Conservation (phyloP, 2,797 vertebrate species). For the Microctenopoma lineatum region DNA sequence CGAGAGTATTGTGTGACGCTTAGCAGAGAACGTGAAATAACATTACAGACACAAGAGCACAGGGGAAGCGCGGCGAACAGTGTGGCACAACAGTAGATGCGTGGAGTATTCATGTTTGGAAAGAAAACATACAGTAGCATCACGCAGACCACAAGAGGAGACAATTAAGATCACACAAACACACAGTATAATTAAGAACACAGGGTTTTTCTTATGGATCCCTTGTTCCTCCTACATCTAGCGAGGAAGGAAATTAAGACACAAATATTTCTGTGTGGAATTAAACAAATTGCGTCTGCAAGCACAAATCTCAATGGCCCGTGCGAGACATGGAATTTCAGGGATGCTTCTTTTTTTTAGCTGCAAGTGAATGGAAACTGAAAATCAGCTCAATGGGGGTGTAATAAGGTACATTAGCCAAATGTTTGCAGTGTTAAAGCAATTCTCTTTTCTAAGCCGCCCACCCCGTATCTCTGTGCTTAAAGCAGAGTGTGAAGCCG, state of each 20-base stretch:
- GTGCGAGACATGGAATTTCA: conserved; percentile 67
- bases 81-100: conserved; percentile 19
- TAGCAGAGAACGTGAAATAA: conserved; percentile 55
- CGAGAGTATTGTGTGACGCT: conserved; percentile 63
- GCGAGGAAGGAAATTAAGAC: conserved; percentile 64
- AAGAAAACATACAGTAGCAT: conserved; percentile 29
- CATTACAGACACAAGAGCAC: conserved; percentile 43
- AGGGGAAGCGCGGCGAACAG: conserved; percentile 50
- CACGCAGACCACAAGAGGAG: conserved; percentile 21
- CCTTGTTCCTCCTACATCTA: conserved; percentile 51
- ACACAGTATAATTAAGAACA: conserved; percentile 68
- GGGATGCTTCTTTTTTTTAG: conserved; percentile 54
- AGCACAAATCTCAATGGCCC: conserved; percentile 76
- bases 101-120: conserved; percentile 38
- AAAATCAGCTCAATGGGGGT: conserved; percentile 72
- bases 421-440: conserved; percentile 70
- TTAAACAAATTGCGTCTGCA: conserved; percentile 69
- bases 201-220: conserved; percentile 55
- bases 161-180: conserved; percentile 48
- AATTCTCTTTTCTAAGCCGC: conserved; percentile 62
- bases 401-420: conserved; percentile 76
- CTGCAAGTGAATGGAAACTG: conserved; percentile 67
- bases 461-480: conserved; percentile 39
- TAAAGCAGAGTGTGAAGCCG: conserved; percentile 64
- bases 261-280: conserved; percentile 66